These are phyloP conservation scores for Prionchulus punctatus DNA, from an alignment of 2,888 invertebrate species.

Conservation along the genomic window DNA sequence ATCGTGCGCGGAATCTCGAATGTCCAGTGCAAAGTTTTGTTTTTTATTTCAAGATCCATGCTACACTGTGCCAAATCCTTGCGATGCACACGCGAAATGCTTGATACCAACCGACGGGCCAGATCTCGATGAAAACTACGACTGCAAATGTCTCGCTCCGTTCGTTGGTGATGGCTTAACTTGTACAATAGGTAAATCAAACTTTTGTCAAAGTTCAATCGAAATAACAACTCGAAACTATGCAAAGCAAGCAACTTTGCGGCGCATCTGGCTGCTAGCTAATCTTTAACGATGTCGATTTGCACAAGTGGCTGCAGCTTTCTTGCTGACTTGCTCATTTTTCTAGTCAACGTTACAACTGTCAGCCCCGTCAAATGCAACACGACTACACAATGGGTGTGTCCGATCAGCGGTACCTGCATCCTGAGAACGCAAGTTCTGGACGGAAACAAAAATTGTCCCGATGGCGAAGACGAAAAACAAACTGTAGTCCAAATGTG, in stretches of 20 bases:
- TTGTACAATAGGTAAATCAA: background rate
- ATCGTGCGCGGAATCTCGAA: background rate
- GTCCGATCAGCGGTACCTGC: background rate
- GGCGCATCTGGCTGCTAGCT: no score
- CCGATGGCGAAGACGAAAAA: conserved; percentile 2
- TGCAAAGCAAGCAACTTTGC: background rate
- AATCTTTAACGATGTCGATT: no score
- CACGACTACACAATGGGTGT: background rate
- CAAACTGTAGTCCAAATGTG: background rate
- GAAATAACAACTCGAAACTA: no score
- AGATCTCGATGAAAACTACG: background rate
- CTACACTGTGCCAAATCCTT: background rate
- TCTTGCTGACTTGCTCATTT: no score
- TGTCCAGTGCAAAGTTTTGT: background rate
- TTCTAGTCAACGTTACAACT: background rate
- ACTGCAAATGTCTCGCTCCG: background rate
- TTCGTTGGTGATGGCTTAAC: background rate
- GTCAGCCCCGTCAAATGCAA: background rate
- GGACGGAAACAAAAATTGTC: background rate
- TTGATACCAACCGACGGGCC: background rate
- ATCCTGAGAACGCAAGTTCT: background rate
- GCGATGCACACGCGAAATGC: background rate
- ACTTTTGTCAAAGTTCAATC: no score
- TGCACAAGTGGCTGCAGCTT: no score
- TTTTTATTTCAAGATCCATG: background rate